These are phyloP conservation scores for Clavelina lepadiformis DNA, from an alignment of 23 tunicate species.

Conservation along the genomic window DNA sequence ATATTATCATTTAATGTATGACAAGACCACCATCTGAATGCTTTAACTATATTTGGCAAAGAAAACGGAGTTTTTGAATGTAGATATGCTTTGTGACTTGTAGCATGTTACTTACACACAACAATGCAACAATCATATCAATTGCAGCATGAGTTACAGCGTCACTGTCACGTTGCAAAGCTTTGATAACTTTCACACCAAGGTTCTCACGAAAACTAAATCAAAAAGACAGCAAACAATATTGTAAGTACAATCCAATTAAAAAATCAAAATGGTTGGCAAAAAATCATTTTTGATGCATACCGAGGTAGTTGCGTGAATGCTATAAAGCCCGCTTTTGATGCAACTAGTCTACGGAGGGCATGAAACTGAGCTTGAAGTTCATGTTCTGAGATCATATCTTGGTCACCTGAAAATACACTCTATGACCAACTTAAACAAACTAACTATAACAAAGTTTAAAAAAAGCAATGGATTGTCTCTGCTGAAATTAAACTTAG, in stretches of 20 bases:
- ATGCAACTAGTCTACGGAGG: constrained; percentile 77
- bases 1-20: too few species aligned
- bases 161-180: constrained; percentile 78
- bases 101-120: constrained; percentile 83
- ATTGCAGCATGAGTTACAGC: constrained; percentile 92
- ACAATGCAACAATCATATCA: constrained; percentile 75
- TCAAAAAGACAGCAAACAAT: background rate
- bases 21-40: background rate
- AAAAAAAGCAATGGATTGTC: too few species aligned
- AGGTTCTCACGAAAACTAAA: constrained; percentile 76
- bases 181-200: constrained; percentile 89
- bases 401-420: constrained; percentile 60
- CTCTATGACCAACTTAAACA: background rate
- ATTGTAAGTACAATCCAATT: background rate
- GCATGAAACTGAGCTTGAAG: constrained; percentile 85
- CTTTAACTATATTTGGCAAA: background rate
- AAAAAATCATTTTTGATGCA: too few species aligned
- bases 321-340: constrained; percentile 91
- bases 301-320: constrained; percentile 85
- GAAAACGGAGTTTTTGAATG: too few species aligned
- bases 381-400: constrained; percentile 37
- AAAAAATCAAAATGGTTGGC: too few species aligned
- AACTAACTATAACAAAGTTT: too few species aligned
- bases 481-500: too few species aligned
- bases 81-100: too few species aligned